phyloP scores from a whole-genome alignment of 2,888 invertebrate species.

The Elegia similella region DNA sequence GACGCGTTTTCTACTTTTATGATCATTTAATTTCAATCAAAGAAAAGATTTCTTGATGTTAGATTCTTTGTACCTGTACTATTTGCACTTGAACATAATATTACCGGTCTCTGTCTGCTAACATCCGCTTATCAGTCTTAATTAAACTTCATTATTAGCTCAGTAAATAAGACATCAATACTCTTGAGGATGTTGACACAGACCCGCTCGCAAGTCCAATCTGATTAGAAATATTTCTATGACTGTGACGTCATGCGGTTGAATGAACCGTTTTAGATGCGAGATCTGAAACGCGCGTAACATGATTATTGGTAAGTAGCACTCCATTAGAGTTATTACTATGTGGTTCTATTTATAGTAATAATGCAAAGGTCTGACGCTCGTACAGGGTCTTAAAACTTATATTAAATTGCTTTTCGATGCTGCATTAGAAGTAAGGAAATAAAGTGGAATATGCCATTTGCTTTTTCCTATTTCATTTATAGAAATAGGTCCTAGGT shows the following conservation, averaged over 20 bases:
- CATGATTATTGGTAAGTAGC: slow-evolving; percentile 1
- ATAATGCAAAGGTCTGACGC: too few species aligned
- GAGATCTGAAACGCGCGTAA: slow-evolving; percentile 7
- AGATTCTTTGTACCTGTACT: too few species aligned
- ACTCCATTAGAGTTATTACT: neutral
- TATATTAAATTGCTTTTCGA: too few species aligned
- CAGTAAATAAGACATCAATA: neutral
- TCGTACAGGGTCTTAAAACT: too few species aligned
- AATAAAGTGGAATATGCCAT: too few species aligned
- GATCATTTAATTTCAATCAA: too few species aligned
- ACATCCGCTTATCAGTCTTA: neutral
- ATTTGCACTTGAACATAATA: too few species aligned
- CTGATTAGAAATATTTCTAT: slow-evolving; percentile 1
- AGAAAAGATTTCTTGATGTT: too few species aligned
- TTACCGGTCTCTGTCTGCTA: neutral
- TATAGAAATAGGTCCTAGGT: too few species aligned
- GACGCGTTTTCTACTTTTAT: too few species aligned
- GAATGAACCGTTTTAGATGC: slow-evolving; percentile 14
- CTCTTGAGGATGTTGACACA: slow-evolving; percentile 4
- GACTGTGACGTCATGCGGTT: slow-evolving; percentile 13
- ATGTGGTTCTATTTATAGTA: neutral
- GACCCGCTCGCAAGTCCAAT: slow-evolving; percentile 1
- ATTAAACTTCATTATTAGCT: neutral
- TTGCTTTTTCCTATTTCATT: too few species aligned
- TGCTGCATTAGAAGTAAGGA: too few species aligned